These are phyloP conservation scores for Oreotrochilus melanogaster DNA, from an alignment of 2,113 vertebrate genomes.

Conservation along the genomic window DNA sequence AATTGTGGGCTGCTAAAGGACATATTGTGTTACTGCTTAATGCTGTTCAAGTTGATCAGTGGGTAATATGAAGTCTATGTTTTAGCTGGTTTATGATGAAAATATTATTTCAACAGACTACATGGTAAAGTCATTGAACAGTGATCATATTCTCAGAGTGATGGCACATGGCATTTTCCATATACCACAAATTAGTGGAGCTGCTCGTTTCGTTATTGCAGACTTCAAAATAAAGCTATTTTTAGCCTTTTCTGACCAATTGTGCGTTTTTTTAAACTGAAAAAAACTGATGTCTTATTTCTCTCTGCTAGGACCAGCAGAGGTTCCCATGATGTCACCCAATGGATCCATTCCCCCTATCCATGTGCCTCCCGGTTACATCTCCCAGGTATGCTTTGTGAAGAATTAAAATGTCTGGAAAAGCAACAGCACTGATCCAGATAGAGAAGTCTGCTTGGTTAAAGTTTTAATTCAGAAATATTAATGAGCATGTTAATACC, in stretches of 20 bases:
- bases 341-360: conserved; percentile 98
- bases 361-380: conserved; percentile 97
- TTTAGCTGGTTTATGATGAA: conserved; percentile 57
- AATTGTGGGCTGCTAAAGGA: conserved; percentile 62
- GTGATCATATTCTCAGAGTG: conserved; percentile 41
- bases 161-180: conserved; percentile 45
- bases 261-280: not conserved
- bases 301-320: conserved; percentile 87
- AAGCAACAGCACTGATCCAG: not conserved
- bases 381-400: conserved; percentile 89
- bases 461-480: not conserved
- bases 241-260: conserved; percentile 24
- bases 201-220: conserved; percentile 36
- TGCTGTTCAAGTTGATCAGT: conserved; percentile 50
- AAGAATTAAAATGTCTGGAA: not conserved
- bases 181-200: conserved; percentile 26
- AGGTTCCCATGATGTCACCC: conserved; percentile 99
- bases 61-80: conserved; percentile 41
- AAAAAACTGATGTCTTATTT: not conserved
- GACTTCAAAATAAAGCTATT: conserved; percentile 25
- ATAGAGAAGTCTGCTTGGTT: not conserved
- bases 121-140: conserved; percentile 61
- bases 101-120: conserved; percentile 56
- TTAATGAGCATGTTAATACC: not conserved
- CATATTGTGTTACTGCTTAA: conserved; percentile 58